A percentile compares a stretch with the other conserved stretches of the same genome.
These are phyloP conservation scores for Tipula helvola DNA, from an alignment of 2,888 invertebrate species.

Conservation along the genomic window DNA sequence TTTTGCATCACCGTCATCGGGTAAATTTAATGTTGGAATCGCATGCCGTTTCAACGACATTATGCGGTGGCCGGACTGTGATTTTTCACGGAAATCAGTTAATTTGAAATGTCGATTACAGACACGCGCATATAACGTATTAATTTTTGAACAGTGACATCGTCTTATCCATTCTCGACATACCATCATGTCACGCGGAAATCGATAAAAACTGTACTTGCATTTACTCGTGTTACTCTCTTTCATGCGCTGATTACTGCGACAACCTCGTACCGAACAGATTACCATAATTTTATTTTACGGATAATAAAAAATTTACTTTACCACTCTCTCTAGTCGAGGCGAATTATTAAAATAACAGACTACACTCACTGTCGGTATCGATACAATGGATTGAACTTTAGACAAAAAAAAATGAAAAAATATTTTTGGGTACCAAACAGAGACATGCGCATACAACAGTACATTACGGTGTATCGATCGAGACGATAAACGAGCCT, in stretches of 20 bases:
- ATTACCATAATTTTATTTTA: neutral
- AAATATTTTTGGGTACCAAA: neutral
- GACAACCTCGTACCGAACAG: neutral
- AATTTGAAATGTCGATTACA: neutral
- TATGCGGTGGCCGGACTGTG: neutral
- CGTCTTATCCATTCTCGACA: neutral
- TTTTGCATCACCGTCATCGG: neutral
- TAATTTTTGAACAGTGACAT: neutral
- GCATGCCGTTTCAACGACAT: neutral
- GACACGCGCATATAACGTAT: neutral
- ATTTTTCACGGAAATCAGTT: neutral
- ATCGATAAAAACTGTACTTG: neutral
- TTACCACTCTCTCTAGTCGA: neutral
- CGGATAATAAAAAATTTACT: neutral
- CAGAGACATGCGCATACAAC: neutral
- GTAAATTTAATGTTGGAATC: neutral
- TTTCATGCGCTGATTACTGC: neutral
- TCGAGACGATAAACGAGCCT: neutral
- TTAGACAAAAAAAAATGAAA: neutral
- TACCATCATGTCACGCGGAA: neutral
- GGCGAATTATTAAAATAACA: neutral
- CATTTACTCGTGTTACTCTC: neutral
- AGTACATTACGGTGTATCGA: neutral
- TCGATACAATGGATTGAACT: neutral
- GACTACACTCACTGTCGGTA: neutral